Evolutionary conservation across 2,113 vertebrate species (phyloP).

Genomic region (Cercopithecus mona): DNA sequence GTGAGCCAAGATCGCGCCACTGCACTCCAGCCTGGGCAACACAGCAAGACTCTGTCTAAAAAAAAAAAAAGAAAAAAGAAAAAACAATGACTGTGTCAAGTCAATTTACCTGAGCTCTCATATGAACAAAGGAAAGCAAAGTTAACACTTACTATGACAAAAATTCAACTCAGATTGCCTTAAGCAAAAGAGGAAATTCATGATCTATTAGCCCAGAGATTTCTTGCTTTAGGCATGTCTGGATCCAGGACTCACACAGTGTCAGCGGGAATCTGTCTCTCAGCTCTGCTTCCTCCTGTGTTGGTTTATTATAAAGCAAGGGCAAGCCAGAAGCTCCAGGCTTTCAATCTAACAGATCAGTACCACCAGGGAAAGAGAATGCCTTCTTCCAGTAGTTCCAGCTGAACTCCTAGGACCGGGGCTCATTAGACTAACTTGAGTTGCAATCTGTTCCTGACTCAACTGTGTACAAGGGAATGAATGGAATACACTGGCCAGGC

Average conservation of each 20-base stretch:
- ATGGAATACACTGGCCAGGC: not conserved
- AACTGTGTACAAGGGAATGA: not conserved
- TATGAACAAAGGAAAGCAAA: not conserved
- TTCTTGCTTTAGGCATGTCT: not conserved
- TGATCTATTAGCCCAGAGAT: not conserved
- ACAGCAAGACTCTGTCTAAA: not conserved
- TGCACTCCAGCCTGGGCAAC: not conserved
- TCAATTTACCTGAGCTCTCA: slow-evolving; percentile 14
- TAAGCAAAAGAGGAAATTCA: slow-evolving; percentile 34
- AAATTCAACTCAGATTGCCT: not conserved
- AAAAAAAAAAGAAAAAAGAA: not conserved
- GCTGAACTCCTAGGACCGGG: not conserved
- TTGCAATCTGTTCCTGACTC: not conserved
- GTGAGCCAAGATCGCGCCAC: rapidly evolving
- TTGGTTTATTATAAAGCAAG: not conserved
- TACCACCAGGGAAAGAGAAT: not conserved
- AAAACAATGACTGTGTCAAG: not conserved
- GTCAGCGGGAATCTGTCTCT: not conserved
- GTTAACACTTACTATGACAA: not conserved
- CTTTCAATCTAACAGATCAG: not conserved
- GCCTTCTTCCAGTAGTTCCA: not conserved
- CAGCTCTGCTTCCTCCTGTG: not conserved
- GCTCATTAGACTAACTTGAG: not conserved
- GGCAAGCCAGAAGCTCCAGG: not conserved
- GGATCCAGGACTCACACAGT: not conserved